These are phyloP conservation scores for Suillia variegata DNA, from an alignment of 2,888 invertebrate genomes.

Conservation along the genomic window DNA sequence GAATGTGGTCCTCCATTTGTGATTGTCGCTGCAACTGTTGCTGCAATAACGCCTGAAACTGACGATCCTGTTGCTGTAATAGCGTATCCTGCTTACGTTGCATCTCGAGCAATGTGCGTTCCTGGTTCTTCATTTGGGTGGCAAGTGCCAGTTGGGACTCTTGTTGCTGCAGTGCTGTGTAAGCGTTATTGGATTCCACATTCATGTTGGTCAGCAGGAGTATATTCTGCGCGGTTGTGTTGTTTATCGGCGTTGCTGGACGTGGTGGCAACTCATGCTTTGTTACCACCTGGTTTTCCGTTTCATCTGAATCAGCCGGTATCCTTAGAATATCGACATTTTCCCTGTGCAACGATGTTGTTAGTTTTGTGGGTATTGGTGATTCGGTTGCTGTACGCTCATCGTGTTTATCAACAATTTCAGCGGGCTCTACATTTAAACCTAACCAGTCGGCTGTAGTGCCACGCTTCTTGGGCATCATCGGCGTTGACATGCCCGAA, in stretches of 20 bases:
- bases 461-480: constrained; percentile 41
- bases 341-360: constrained; percentile 17
- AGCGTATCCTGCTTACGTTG: constrained; percentile 54
- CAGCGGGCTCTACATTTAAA: constrained; percentile 40
- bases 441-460: constrained; percentile 58
- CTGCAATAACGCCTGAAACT: constrained; percentile 54
- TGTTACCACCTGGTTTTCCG: neutral
- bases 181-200: constrained; percentile 48
- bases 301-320: neutral
- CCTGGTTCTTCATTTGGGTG: constrained; percentile 58
- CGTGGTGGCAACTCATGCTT: neutral
- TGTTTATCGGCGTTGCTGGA: neutral
- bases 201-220: constrained; percentile 47
- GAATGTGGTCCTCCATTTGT: constrained; percentile 57
- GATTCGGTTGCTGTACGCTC: constrained; percentile 15
- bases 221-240: constrained; percentile 36
- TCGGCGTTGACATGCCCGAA: constrained; percentile 46
- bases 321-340: constrained; percentile 33
- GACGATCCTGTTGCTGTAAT: constrained; percentile 52
- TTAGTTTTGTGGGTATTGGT: constrained; percentile 20
- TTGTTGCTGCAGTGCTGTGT: constrained; percentile 55
- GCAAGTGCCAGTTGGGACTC: constrained; percentile 56
- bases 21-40: constrained; percentile 57
- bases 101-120: constrained; percentile 55
- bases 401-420: constrained; percentile 8